Evolutionary conservation across 1,140 invertebrate genomes (phyloP), one percentile per base, ranked within the genome.

Genomic region (Druon quercuslanigerum): DNA sequence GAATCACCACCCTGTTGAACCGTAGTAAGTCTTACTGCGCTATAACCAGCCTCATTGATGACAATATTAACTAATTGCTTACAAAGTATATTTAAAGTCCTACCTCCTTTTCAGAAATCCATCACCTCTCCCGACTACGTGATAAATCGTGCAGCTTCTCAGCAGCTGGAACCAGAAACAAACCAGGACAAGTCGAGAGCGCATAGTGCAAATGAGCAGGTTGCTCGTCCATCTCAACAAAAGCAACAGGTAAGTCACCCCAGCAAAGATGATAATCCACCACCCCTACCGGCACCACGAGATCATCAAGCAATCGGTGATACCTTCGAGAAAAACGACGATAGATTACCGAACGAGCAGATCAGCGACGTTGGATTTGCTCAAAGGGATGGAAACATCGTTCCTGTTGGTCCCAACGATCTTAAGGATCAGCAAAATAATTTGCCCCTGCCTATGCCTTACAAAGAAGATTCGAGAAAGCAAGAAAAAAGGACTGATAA

Each of bases 171-270:
- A 11, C 40, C 40, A 4, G 60, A 70, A 51, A 20, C 56, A 6
- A 52, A 66, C 51, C 13, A 56, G 4, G 40, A 74, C n/a, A 72
- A 50, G 25, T 20, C 72, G 50, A 72, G 46, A 56, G 52, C 20
- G 11, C 25, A 66, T 14, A 66, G 57, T 66, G 57, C 20, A 5
- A 66, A 66, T 50, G 50, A 76, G 9, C 85, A 84, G 19, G 70
- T 83, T 40, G 79, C 76, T 8, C 72, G 79, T 25, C 80, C 84
- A 13, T 84, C 85, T 11, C 81, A 83, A 3, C 81, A 78, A 3
- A 80, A 82, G 51, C 87, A 87, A 77, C 90, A 91, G 89, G 90
- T 92, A 90, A 92, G 90, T 90, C 79, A 76, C 71, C 82, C 84
- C 14, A 87, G 78, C 75, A 85, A 86, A 77, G 80, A 83, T 72